Evolutionary conservation across 1,140 invertebrate species (phyloP).

Genomic region (Atopsyche davidsoni): DNA sequence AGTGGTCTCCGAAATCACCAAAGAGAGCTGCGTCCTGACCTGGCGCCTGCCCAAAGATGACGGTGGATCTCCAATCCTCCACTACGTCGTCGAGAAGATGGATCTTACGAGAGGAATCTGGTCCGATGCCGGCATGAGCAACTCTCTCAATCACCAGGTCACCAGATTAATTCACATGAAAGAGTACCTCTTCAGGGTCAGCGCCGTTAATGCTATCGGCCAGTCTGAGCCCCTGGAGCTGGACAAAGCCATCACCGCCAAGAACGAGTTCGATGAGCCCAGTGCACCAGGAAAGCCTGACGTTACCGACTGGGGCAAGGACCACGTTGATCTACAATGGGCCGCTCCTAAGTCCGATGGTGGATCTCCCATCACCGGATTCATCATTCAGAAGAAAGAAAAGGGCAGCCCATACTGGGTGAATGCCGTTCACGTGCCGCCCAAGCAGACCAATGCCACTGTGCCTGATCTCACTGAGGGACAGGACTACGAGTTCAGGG

Average conservation of each 20-base stretch:
- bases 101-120: constrained; percentile 90
- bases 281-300: constrained; percentile 83
- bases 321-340: constrained; percentile 90
- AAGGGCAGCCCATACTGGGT: constrained; percentile 86
- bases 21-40: constrained; percentile 79
- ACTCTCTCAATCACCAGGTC: constrained; percentile 75
- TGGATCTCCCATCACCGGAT: constrained; percentile 86
- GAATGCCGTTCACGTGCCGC: constrained; percentile 80
- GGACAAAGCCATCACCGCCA: constrained; percentile 81
- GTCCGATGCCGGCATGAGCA: constrained; percentile 88
- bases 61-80: constrained; percentile 89
- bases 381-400: constrained; percentile 93
- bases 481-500: constrained; percentile 93
- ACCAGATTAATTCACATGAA: constrained; percentile 85
- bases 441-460: constrained; percentile 67
- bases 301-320: constrained; percentile 87
- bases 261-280: constrained; percentile 92
- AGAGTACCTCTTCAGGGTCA: constrained; percentile 86
- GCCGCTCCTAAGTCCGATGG: constrained; percentile 79
- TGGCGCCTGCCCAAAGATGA: constrained; percentile 83
- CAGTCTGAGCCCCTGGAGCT: constrained; percentile 87
- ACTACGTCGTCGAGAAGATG: constrained; percentile 97
- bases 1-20: constrained; percentile 77
- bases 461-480: constrained; percentile 88
- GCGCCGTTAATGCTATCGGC: constrained; percentile 91